These are phyloP conservation scores for Neria commutata DNA, from an alignment of 2,888 invertebrate genomes.

Conservation along the genomic window DNA sequence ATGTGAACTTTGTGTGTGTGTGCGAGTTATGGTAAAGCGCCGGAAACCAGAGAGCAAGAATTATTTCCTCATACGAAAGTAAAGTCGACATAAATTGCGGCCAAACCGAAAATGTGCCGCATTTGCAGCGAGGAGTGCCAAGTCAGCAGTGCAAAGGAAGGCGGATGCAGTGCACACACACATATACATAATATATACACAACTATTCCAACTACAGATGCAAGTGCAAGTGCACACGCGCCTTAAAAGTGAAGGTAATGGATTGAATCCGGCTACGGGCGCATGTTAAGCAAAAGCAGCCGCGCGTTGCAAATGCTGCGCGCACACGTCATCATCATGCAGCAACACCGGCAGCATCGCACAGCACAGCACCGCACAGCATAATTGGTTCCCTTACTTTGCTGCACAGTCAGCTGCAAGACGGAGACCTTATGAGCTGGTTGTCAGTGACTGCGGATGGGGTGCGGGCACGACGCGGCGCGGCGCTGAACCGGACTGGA, in stretches of 20 bases:
- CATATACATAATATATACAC: background rate
- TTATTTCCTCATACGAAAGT: background rate
- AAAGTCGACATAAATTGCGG: conserved; percentile 1
- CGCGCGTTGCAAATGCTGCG: background rate
- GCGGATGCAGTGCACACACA: background rate
- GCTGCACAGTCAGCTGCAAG: too few relatives aligned
- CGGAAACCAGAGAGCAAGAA: background rate
- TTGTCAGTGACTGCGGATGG: too few relatives aligned
- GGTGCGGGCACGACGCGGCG: too few relatives aligned
- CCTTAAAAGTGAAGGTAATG: background rate
- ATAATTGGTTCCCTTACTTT: conserved; percentile 11
- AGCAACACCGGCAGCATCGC: too few relatives aligned
- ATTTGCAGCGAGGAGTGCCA: background rate
- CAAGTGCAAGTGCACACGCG: background rate
- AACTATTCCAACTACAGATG: background rate
- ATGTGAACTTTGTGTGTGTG: too few relatives aligned
- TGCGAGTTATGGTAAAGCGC: too few relatives aligned
- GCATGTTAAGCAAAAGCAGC: background rate
- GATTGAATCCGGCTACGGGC: background rate
- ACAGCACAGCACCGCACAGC: too few relatives aligned
- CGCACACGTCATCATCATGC: background rate
- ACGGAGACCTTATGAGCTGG: too few relatives aligned
- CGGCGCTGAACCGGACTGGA: too few relatives aligned
- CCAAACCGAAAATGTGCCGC: background rate
- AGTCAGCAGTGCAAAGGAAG: background rate